Evolutionary conservation across 53 echinoderm and acorn worm genomes (phyloP), one percentile per base, ranked within the genome.

Genomic region (Stichopus horrens): DNA sequence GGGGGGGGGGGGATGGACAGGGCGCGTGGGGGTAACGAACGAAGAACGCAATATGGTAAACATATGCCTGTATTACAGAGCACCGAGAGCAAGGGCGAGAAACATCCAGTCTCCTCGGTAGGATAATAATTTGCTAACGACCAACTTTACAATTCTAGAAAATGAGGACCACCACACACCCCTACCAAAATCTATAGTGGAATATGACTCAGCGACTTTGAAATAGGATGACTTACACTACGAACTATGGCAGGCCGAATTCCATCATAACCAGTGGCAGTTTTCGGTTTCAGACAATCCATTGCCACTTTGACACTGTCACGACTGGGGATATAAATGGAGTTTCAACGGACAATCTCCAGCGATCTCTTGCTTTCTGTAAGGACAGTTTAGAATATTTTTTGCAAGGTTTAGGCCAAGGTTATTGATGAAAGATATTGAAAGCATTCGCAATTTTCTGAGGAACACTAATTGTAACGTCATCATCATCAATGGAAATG

Each of bases 241-340:
- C 77, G 37, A 52, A 77, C 52, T 52, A 77, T 52, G 54, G 77
- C 77, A 9, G 37, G 77, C 11, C 77, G 77, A 77, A 77, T 77
- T 23, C 52, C 18, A 53, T 77, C 18, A 77, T 77, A 37, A 22
- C 52, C 23, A 52, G 77, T 52, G 11, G 77, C 37, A 8, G 77
- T 14, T 16, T 52, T 77, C 6, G 52, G 53, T 53, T 77, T 23
- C 7, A 77, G 18, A 77, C 52, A 77, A 4, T 77, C 77, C 52
- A 53, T 77, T 77, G 77, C 77, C 77, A 77, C 77, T 51, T 77
- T 54, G 2, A 77, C 11, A 53, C 52, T 9, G 18, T 7, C 77
- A 52, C 8, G 4, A 77, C 54, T 16, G 63, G 63, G 63, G 63
- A 63, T 63, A 63, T 0, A 53, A 10, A 77, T 77, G 7, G 77